Percentiles rank a stretch among this genome's conserved stretches.
Conservation (phyloP, 2,797 vertebrate species). For the Stomatorhinus walkeri region DNA sequence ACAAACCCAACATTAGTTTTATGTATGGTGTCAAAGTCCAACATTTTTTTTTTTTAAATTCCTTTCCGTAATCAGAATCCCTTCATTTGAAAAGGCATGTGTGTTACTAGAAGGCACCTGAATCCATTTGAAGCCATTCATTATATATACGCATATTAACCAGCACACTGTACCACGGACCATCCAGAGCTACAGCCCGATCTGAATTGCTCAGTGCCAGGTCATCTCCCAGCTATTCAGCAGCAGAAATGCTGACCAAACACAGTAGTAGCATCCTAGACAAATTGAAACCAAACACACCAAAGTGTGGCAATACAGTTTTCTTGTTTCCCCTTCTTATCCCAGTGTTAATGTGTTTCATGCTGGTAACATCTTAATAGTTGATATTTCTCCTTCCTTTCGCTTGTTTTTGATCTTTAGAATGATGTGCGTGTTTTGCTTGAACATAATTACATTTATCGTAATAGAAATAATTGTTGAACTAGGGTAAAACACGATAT, state of each 20-base stretch:
- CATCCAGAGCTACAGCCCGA: not conserved
- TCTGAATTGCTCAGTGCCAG: not conserved
- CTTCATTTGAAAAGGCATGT: not conserved
- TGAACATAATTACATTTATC: not conserved
- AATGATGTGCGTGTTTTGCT: not conserved
- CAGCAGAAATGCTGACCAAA: not conserved
- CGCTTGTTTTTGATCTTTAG: not conserved
- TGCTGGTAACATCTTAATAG: not conserved
- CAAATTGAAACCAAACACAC: not conserved
- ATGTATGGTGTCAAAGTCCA: not conserved
- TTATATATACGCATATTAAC: not conserved
- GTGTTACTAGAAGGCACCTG: not conserved
- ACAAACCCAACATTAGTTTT: not conserved
- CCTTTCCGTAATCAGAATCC: not conserved
- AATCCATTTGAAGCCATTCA: not conserved
- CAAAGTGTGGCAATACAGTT: not conserved
- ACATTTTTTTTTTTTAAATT: not conserved
- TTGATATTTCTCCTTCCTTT: not conserved
- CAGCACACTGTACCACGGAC: not conserved
- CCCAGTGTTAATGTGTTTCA: not conserved
- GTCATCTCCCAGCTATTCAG: not conserved
- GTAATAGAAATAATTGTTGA: not conserved
- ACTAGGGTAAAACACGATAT: not conserved
- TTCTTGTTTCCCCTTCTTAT: not conserved
- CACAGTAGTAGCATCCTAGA: not conserved